Evolutionary conservation across 2,888 invertebrate species (phyloP).

Genomic region (Lycaena phlaeas): DNA sequence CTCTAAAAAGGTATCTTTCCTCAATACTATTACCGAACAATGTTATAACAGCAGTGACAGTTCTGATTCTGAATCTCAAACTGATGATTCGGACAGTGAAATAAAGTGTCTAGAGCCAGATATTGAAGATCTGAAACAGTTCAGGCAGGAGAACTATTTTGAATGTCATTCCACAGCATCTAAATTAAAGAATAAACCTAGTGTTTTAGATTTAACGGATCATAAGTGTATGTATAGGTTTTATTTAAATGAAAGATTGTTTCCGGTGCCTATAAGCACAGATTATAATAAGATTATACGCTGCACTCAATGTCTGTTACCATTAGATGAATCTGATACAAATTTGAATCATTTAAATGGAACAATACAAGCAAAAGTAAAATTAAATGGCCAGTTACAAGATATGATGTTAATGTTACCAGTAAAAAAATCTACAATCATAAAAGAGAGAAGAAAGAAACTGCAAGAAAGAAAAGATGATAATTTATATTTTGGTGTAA

Average conservation of each 20-base stretch:
- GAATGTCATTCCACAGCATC: constrained; percentile 73
- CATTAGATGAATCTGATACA: constrained; percentile 29
- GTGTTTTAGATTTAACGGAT: constrained; percentile 31
- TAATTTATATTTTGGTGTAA: constrained; percentile 49
- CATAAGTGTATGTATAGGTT: constrained; percentile 72
- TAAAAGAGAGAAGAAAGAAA: constrained; percentile 40
- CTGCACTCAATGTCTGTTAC: constrained; percentile 65
- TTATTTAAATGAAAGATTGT: constrained; percentile 69
- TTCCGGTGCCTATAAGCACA: constrained; percentile 62
- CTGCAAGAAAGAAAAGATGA: constrained; percentile 26
- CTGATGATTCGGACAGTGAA: constrained; percentile 31
- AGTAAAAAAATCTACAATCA: constrained; percentile 45
- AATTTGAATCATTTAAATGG: constrained; percentile 34
- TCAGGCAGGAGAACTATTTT: constrained; percentile 72
- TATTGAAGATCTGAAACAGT: constrained; percentile 47
- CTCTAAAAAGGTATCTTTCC: constrained; percentile 26
- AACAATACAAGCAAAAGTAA: constrained; percentile 58
- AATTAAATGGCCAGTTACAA: constrained; percentile 34
- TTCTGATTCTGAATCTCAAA: constrained; percentile 25
- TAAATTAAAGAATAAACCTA: constrained; percentile 33
- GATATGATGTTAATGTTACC: constrained; percentile 50
- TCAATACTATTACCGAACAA: constrained; percentile 47
- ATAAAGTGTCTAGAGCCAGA: constrained; percentile 28
- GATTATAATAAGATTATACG: constrained; percentile 57
- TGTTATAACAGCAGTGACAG: constrained; percentile 27